phyloP scores from a whole-genome alignment of 1,140 invertebrate genomes.

The Nomia melanderi region DNA sequence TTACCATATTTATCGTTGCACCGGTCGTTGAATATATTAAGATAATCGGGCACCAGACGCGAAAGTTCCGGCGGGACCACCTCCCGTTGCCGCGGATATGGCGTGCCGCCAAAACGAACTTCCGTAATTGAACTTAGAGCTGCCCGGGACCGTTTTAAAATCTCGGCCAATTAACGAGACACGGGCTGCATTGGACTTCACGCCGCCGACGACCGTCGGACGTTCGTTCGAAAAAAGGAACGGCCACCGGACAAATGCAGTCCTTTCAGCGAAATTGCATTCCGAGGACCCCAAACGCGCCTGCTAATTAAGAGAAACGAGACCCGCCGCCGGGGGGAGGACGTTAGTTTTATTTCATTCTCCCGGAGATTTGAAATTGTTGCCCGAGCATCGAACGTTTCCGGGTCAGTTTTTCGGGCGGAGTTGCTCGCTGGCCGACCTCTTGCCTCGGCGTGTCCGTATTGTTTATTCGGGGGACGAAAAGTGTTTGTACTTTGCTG shows the following conservation, averaged over 20 bases:
- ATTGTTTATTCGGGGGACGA: background rate
- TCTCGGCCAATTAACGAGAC: too few species aligned
- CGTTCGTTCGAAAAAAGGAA: too few species aligned
- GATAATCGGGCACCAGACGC: constrained; percentile 16
- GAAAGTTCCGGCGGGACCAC: background rate
- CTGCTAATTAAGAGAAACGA: background rate
- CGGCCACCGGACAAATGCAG: background rate
- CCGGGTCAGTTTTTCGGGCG: background rate
- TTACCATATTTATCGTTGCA: constrained; percentile 19
- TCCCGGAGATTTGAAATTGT: background rate
- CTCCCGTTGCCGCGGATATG: background rate
- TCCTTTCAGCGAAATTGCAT: constrained; percentile 1
- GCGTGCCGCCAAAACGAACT: background rate
- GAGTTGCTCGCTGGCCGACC: background rate
- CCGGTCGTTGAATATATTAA: constrained; percentile 11
- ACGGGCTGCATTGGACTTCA: too few species aligned
- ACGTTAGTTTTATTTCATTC: background rate
- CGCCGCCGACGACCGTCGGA: too few species aligned
- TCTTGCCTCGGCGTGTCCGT: background rate
- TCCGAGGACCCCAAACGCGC: background rate
- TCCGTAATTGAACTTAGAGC: constrained; percentile 7
- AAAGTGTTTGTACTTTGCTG: background rate
- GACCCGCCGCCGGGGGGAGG: too few species aligned
- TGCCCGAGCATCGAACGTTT: background rate
- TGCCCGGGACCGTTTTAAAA: background rate